A percentile compares a stretch with the other conserved stretches of the same genome.
These are phyloP conservation scores for Auanema sp. DNA, from an alignment of 2,888 invertebrate genomes.

Conservation along the genomic window DNA sequence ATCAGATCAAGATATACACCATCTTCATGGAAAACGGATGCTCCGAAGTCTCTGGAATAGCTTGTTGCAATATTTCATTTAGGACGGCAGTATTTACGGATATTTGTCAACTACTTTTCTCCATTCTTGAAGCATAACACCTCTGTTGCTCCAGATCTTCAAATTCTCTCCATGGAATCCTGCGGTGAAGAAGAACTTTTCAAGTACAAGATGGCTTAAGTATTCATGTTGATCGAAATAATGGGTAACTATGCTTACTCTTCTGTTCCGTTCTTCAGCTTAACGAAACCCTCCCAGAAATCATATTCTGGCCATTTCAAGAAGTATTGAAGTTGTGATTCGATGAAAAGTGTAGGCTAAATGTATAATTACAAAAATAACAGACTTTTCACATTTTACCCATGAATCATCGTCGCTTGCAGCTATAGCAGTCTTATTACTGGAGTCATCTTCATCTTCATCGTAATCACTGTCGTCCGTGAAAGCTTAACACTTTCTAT, in stretches of 20 bases:
- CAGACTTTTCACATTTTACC: background rate
- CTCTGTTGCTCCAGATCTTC: conserved; percentile 54
- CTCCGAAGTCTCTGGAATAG: conserved; percentile 37
- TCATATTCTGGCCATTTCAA: conserved; percentile 61
- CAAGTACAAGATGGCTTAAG: conserved; percentile 43
- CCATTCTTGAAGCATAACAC: conserved; percentile 52
- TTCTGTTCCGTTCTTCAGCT: conserved; percentile 45
- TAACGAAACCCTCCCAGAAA: conserved; percentile 60
- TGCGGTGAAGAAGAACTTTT: conserved; percentile 61
- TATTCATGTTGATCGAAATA: background rate
- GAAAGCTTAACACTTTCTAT: conserved; percentile 7
- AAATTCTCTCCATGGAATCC: conserved; percentile 58
- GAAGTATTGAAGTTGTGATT: conserved; percentile 55
- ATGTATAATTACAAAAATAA: background rate
- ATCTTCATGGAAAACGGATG: conserved; percentile 57
- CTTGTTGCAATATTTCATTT: background rate
- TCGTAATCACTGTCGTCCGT: conserved; percentile 35
- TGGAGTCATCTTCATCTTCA: conserved; percentile 32
- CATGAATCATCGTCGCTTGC: background rate
- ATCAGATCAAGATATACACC: conserved; percentile 58
- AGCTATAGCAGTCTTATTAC: background rate
- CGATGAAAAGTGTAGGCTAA: conserved; percentile 25
- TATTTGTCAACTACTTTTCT: conserved; percentile 56
- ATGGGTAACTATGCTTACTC: conserved; percentile 7
- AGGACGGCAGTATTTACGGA: conserved; percentile 9